Evolutionary conservation across 2,113 vertebrate species (phyloP).

Genomic region (Pholis gunnellus): DNA sequence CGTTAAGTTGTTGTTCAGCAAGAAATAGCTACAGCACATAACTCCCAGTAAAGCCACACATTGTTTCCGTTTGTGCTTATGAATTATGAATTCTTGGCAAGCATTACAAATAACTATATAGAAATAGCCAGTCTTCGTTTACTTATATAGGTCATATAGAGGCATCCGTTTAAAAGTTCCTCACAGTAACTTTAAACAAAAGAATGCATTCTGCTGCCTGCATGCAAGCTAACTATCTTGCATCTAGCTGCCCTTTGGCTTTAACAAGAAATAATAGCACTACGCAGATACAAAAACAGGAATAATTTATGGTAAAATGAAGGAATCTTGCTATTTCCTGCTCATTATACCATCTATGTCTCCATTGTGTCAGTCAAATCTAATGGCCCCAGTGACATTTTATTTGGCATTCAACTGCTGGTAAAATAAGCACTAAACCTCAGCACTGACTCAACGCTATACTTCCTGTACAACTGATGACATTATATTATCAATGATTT

Average conservation of each 20-base stretch:
- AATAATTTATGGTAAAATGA: background rate
- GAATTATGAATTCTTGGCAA: too few relatives aligned
- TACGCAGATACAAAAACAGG: background rate
- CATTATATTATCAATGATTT: background rate
- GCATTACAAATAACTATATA: too few relatives aligned
- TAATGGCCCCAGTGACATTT: background rate
- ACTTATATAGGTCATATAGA: background rate
- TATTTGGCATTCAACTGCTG: background rate
- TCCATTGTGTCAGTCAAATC: background rate
- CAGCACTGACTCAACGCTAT: background rate
- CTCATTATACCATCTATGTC: background rate
- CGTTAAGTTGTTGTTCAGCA: background rate
- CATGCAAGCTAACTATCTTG: background rate
- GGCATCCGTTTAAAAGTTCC: background rate
- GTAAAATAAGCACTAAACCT: background rate
- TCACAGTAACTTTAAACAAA: background rate
- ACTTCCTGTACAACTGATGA: background rate
- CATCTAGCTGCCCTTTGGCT: background rate
- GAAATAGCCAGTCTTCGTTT: too few relatives aligned
- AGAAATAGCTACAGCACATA: background rate
- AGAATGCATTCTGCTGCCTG: background rate
- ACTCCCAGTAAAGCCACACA: background rate
- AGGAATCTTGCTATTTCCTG: background rate
- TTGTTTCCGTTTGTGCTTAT: background rate
- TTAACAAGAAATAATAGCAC: background rate